Evolutionary conservation across 2,888 invertebrate species (phyloP), one percentile per base, ranked within the genome.

Genomic region (Peribatodes rhomboidaria): DNA sequence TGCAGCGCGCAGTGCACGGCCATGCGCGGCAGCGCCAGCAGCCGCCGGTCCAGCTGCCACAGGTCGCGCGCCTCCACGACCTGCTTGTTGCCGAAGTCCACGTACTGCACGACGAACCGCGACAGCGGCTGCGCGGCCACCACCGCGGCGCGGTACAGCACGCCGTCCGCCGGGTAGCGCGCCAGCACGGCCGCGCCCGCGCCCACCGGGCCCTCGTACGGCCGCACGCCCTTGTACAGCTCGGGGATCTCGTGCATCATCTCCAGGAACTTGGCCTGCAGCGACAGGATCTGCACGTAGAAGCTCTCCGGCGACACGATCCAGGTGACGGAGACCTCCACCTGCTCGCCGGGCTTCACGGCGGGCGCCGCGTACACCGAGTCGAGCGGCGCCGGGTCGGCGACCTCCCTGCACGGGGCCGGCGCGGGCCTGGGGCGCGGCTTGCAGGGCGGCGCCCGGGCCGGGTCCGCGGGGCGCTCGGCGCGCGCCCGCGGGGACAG

Each of bases 41-140:
- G 94, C 65, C 95, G 94, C 50, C 91, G 93, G 73, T 97, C 96
- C 64, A 97, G 89, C 55, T 95, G 94, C 94, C 96, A 97, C 22
- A 97, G 94, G 73, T 96, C 95, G 65, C 89, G 93, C 0, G 92
- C 89, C 49, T 94, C 94, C 0, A 97, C 95, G 0, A 94, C 88
- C 42, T 95, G 95, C 61, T 94, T 94, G 77, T 97, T 97, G 2
- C 97, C 97, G 74, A 96, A 97, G 84, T 97, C 97, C 0, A 97
- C 94, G 78, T 96, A 97, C 27, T 95, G 94, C 0, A 97, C 96
- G 61, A 95, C 2, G 35, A 35, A 7, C 13, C n/a, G 7, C 27
- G n/a, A 7, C 31, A 8, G 4, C 14, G 50, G 35, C 50, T 31
- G 31, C 31, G 8, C 7, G 18, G 95, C 93, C 0, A 95, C 80